Evolutionary conservation across 30 jellyfish, hydroid and myxozoan species (phyloP), one percentile per base, ranked within the genome.

Genomic region (Hydra vulgaris): DNA sequence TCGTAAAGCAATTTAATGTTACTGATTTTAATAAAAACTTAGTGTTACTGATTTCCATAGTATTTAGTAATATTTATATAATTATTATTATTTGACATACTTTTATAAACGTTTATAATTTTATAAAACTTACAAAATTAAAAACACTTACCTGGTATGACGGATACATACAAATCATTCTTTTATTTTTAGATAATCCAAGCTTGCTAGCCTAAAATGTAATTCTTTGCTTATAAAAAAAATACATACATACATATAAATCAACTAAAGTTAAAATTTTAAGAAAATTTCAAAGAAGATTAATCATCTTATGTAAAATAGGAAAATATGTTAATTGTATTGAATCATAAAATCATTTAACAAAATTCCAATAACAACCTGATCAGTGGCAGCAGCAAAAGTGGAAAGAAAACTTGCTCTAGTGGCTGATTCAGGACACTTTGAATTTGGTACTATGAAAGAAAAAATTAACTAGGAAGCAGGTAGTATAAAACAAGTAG

Each of bases 311-410:
- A n/a, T n/a, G 61, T 40, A 40, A 40, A 40, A 40, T 40, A 12
- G 61, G 61, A 40, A 40, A 40, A 3, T 40, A 40, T 40, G 61
- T 40, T 40, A 40, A 3, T 40, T 3, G 8, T 40, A 40, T 40
- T 40, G 61, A 40, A 40, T 3, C n/a, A n/a, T n/a, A n/a, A n/a
- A n/a, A n/a, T n/a, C n/a, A n/a, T n/a, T n/a, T n/a, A n/a, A n/a
- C n/a, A n/a, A n/a, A n/a, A n/a, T n/a, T n/a, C n/a, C n/a, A 12
- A 3, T 40, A 76, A 77, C 7, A 68, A 85, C 97, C 95, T 90
- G 97, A 53, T 90, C 97, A 76, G 97, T 90, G 16, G 97, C 97
- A 8, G 97, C 82, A 25, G 97, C 89, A 73, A 90, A 90, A 23
- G 97, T 90, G 53, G 97, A 90, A 22, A 90, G 70, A 70, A 90